Conservation (phyloP, 2,888 invertebrate species). For the Aleiodes leptofemur region DNA sequence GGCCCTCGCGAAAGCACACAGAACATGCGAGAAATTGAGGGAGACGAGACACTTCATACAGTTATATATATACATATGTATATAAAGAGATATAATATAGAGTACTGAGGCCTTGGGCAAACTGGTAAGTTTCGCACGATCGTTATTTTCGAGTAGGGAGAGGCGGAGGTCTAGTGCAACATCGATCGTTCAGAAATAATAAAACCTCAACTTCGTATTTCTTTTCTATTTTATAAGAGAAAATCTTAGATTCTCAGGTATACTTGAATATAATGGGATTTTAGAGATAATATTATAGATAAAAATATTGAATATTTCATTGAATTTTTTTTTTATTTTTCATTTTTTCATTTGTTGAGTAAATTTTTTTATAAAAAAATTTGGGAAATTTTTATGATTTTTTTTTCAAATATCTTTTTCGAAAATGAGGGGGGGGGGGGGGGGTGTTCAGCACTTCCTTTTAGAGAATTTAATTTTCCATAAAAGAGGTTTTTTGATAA, state of each 20-base stretch:
- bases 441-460: too few species aligned
- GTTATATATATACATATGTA: slow-evolving; percentile 23
- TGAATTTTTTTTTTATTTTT: too few species aligned
- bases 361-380: too few species aligned
- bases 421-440: too few species aligned
- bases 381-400: too few species aligned
- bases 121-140: slow-evolving; percentile 42
- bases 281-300: too few species aligned
- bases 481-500: too few species aligned
- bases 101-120: slow-evolving; percentile 40
- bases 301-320: too few species aligned
- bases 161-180: slow-evolving; percentile 46
- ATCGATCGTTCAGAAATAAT: slow-evolving; percentile 39
- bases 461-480: too few species aligned
- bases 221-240: slow-evolving; percentile 1
- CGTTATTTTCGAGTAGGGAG: slow-evolving; percentile 45
- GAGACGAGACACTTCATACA: slow-evolving; percentile 27
- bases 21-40: slow-evolving; percentile 18
- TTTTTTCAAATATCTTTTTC: too few species aligned
- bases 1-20: neutral
- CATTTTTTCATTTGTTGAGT: too few species aligned
- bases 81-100: slow-evolving; percentile 20
- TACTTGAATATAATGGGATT: too few species aligned
- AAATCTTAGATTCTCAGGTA: neutral
- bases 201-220: slow-evolving; percentile 18